These are phyloP conservation scores for Steromphala cineraria DNA, from an alignment of 2,888 invertebrate species.

Conservation along the genomic window DNA sequence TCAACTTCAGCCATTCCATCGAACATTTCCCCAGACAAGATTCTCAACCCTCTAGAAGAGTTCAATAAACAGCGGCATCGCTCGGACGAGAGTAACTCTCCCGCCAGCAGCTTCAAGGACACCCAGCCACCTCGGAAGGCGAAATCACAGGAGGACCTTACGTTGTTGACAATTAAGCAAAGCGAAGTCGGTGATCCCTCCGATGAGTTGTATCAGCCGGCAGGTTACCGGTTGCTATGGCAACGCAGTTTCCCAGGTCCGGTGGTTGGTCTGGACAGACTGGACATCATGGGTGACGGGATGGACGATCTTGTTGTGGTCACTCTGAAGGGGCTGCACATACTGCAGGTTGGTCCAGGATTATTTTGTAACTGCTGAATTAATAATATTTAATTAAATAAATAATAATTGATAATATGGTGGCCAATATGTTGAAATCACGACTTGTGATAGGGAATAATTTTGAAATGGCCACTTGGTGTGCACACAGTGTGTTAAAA, in stretches of 20 bases:
- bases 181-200: neutral
- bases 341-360: constrained; percentile 78
- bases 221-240: constrained; percentile 71
- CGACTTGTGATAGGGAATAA: too few relatives aligned
- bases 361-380: neutral
- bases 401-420: too few relatives aligned
- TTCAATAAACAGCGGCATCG: constrained; percentile 28
- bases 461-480: too few relatives aligned
- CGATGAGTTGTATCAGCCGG: neutral
- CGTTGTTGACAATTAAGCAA: neutral
- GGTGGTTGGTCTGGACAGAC: constrained; percentile 80
- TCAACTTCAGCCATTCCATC: neutral
- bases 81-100: constrained; percentile 28
- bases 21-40: neutral
- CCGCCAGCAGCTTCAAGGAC: constrained; percentile 23
- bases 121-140: constrained; percentile 37
- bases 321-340: constrained; percentile 82
- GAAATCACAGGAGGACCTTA: constrained; percentile 57
- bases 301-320: constrained; percentile 82
- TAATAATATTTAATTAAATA: too few relatives aligned
- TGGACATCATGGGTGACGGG: constrained; percentile 83
- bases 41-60: constrained; percentile 13
- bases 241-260: constrained; percentile 80
- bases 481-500: too few relatives aligned
- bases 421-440: too few relatives aligned